Conservation (phyloP, 1,140 invertebrate genomes). For the Hyphantria cunea region DNA sequence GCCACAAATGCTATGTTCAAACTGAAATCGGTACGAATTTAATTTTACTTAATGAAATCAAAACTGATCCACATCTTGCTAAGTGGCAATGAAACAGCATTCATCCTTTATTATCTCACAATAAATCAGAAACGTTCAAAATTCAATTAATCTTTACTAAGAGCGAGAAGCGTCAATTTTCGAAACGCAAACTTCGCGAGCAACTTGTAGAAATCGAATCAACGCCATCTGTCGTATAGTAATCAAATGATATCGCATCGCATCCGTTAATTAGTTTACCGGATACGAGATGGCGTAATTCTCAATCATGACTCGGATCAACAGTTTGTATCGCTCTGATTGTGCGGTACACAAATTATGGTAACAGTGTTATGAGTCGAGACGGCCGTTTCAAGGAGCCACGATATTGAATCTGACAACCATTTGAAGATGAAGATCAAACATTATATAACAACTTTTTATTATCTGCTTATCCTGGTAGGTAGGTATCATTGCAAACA, state of each 20-base stretch:
- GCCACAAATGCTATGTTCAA: too few species aligned
- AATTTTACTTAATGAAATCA: neutral
- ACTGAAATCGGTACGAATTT: too few species aligned
- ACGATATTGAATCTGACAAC: neutral
- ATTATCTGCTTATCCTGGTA: too few species aligned
- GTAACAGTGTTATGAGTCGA: conserved; percentile 14
- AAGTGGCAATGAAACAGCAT: conserved; percentile 40
- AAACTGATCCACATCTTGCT: conserved; percentile 22
- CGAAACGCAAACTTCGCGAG: conserved; percentile 47
- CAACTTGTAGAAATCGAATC: conserved; percentile 65
- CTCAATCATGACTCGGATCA: conserved; percentile 44
- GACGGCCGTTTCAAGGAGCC: neutral
- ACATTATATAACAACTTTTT: too few species aligned
- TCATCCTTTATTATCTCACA: conserved; percentile 49
- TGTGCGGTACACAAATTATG: conserved; percentile 23
- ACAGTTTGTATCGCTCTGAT: conserved; percentile 32
- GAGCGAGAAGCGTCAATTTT: conserved; percentile 46
- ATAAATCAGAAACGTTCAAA: conserved; percentile 69
- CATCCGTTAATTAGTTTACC: conserved; percentile 66
- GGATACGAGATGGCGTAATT: conserved; percentile 52
- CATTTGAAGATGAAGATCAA: neutral
- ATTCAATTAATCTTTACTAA: conserved; percentile 60
- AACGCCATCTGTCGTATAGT: conserved; percentile 64
- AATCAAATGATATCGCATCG: conserved; percentile 73
- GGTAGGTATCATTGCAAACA: too few species aligned